Evolutionary conservation across 2,888 invertebrate species (phyloP).

Genomic region (Drosophila subquinaria): DNA sequence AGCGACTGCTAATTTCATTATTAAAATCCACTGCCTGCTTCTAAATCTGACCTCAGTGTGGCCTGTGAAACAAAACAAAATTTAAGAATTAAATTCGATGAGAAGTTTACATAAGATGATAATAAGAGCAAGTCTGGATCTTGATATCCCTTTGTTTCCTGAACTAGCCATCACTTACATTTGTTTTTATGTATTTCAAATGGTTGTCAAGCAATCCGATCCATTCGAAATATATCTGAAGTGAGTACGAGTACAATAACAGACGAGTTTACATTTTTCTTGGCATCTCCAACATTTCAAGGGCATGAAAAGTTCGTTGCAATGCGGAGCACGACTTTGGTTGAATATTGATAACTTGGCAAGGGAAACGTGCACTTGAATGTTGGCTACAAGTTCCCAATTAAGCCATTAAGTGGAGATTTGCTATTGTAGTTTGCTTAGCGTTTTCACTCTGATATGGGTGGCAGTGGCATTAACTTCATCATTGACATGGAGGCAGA

Average conservation of each 20-base stretch:
- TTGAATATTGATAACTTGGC: slow-evolving; percentile 17
- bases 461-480: slow-evolving; percentile 38
- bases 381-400: slow-evolving; percentile 42
- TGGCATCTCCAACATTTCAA: slow-evolving; percentile 7
- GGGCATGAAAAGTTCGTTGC: slow-evolving; percentile 9
- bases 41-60: neutral
- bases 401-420: slow-evolving; percentile 67
- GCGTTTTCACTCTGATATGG: slow-evolving; percentile 59
- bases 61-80: neutral
- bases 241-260: neutral
- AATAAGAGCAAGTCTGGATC: too few relatives aligned
- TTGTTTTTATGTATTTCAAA: slow-evolving; percentile 12
- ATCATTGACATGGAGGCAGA: slow-evolving; percentile 26
- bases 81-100: neutral
- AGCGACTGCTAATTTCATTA: slow-evolving; percentile 35
- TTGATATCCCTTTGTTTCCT: too few relatives aligned
- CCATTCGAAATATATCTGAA: too few relatives aligned
- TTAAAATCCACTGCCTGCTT: slow-evolving; percentile 10
- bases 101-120: too few relatives aligned
- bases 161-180: too few relatives aligned
- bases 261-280: neutral
- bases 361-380: slow-evolving; percentile 46
- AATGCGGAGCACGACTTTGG: slow-evolving; percentile 5
- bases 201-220: neutral
- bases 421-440: slow-evolving; percentile 60